Evolutionary conservation across 1,140 invertebrate genomes (phyloP), one percentile per base, ranked within the genome.

Genomic region (Conus ventricosus): DNA sequence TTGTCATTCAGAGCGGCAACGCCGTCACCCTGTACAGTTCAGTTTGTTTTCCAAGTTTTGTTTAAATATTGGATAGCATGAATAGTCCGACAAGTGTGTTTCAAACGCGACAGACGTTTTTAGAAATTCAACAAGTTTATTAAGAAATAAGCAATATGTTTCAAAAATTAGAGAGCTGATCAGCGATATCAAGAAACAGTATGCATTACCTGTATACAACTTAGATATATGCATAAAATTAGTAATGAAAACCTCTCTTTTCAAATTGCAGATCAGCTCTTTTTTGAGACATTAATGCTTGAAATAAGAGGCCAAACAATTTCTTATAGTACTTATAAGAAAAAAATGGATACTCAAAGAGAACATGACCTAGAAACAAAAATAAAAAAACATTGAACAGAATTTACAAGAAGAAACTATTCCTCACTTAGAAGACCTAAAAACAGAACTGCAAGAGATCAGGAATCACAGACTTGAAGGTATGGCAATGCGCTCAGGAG

Each of bases 81-180:
- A n/a, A n/a, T n/a, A n/a, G n/a, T n/a, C n/a, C n/a, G n/a, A n/a
- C n/a, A n/a, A n/a, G n/a, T n/a, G n/a, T n/a, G n/a, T 15, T 67
- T 84, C 27, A 85, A 39, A n/a, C 75, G 51, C n/a, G 86, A 75
- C 2, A 84, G 60, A 53, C 67, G 57, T 7, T 7, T 84, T 75
- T 10, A 60, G 85, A 57, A 89, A 89, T 80, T 88, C 54, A 89
- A 88, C 54, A 87, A 87, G 80, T 60, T 80, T 89, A 55, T 53
- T 87, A 13, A 39, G 39, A 39, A 3, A 39, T 39, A 39, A 39
- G 39, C 39, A 39, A 39, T 39, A 39, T 39, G 39, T 39, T 39
- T 39, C 0, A 39, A 39, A 39, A 39, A 39, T 39, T 39, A 39
- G 39, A 39, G 39, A 39, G 3, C 39, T 39, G 39, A 39, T 39